Evolutionary conservation across 2,797 vertebrate species (phyloP), one percentile per base, ranked within the genome.

Genomic region (Otolemur crassicaudatus): DNA sequence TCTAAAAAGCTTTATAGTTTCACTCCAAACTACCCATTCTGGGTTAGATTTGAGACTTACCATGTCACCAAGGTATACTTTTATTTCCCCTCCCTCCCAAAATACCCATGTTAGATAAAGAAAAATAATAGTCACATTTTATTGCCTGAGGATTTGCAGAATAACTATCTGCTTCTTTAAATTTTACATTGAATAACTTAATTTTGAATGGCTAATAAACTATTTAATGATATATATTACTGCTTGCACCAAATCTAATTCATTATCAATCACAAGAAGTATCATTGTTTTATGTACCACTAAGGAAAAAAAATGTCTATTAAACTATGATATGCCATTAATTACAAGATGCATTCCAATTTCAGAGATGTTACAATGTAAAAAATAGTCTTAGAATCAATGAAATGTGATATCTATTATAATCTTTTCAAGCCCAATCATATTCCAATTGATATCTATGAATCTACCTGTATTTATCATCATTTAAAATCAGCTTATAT

Each of bases 161-260:
- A 56, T 80, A 93, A 88, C 63, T 80, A 81, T 69, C 29, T 67
- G 4, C 17, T 73, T 82, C 79, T 83, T 93, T 89, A 83, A 76
- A 91, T 76, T 80, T 81, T 81, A 72, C 7, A 72, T 13, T 27
- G 86, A 91, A 84, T 27, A 56, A 56, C 31, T 91, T 96, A 69
- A 92, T 94, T 91, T 91, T 92, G 86, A 96, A 87, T 81, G 93
- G 96, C 82, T 92, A 69, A 94, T 95, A 94, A 97, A 85, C 92
- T 80, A 46, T 63, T 84, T 22, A 43, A 49, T 89, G 92, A 93
- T 79, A 97, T 88, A 92, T 84, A 95, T 83, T 72, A 87, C 75
- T 65, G 40, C 65, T 93, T 93, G 93, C 89, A 89, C 77, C 89
- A 91, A 83, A 61, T 72, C 34, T 63, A 94, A 72, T 86, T 95